These are phyloP conservation scores for Tupiocoris notatus DNA, from an alignment of 2,888 invertebrate genomes.

Conservation along the genomic window DNA sequence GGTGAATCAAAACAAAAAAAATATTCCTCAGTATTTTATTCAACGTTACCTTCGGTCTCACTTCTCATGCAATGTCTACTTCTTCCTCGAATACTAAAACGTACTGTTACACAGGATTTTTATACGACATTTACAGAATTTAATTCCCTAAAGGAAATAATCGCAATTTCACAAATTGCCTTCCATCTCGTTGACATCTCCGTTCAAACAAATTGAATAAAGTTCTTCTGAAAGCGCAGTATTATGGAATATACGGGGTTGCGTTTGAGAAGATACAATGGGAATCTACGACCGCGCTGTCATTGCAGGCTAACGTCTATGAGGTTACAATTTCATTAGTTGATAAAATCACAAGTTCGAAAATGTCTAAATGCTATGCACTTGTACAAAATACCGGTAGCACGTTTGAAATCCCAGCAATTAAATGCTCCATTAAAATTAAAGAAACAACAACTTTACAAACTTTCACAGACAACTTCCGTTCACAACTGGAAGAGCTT, in stretches of 20 bases:
- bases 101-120: background rate
- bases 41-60: background rate
- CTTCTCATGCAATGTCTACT: background rate
- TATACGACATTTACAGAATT: background rate
- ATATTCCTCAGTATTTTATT: background rate
- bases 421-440: background rate
- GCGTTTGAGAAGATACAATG: too few species aligned
- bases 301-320: background rate
- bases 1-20: background rate
- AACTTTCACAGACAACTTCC: too few species aligned
- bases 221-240: too few species aligned
- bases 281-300: too few species aligned
- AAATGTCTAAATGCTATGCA: background rate
- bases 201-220: too few species aligned
- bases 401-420: background rate
- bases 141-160: too few species aligned
- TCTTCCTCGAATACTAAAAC: background rate
- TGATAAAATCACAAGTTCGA: background rate
- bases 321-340: background rate
- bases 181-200: too few species aligned
- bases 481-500: background rate
- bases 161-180: too few species aligned
- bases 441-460: background rate
- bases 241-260: too few species aligned
- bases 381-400: background rate